phyloP scores from a whole-genome alignment of 2,797 vertebrate species.

The Poeciliopsis presidionis region DNA sequence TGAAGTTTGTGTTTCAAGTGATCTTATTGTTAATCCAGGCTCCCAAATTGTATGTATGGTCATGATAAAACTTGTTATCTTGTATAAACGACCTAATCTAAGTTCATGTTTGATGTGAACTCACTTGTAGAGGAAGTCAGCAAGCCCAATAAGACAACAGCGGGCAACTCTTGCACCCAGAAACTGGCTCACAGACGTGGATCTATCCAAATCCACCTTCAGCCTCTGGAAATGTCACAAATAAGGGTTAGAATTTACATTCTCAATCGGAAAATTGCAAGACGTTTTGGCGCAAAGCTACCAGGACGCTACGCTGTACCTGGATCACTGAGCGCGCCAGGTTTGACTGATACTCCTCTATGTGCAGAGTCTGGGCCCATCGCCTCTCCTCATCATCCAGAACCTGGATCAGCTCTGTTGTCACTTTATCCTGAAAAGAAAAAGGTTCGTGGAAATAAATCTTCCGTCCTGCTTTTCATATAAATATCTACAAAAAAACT shows the following conservation, averaged over 20 bases:
- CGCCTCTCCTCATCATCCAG: constrained; percentile 84
- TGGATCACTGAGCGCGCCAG: constrained; percentile 81
- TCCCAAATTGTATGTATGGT: not conserved
- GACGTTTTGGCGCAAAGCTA: not conserved
- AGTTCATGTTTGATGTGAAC: not conserved
- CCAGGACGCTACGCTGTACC: constrained; percentile 49
- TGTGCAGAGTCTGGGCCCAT: constrained; percentile 82
- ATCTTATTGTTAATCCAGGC: not conserved
- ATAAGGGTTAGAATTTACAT: not conserved
- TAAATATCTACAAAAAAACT: not conserved
- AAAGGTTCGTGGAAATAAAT: constrained; percentile 3
- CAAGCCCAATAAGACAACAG: constrained; percentile 87
- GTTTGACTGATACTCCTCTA: constrained; percentile 82
- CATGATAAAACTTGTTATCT: not conserved
- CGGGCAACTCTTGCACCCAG: constrained; percentile 88
- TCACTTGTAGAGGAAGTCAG: constrained; percentile 90
- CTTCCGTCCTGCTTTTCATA: not conserved
- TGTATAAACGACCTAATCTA: not conserved
- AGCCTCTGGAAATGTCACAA: constrained; percentile 80
- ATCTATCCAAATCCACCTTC: constrained; percentile 88
- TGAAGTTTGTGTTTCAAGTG: not conserved
- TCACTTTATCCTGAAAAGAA: constrained; percentile 80
- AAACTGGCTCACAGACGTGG: constrained; percentile 87
- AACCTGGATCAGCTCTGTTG: constrained; percentile 79
- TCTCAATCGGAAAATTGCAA: not conserved